Base-by-base conservation (phyloP, 2,888 invertebrate species). In the Notocelia uddmanniana region DNA sequence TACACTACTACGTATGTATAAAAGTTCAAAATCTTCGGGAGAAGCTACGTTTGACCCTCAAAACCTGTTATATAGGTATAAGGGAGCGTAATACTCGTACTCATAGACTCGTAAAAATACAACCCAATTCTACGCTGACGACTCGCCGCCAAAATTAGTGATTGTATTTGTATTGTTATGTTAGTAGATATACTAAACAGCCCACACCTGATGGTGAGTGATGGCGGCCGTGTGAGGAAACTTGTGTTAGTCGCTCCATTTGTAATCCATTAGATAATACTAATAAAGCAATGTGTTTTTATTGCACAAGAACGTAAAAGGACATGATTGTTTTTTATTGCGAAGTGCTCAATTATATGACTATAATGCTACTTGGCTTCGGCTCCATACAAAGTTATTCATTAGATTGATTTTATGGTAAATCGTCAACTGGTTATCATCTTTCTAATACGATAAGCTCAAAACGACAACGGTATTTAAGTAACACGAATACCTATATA, bases 171-270 rank as follows among this genome's bases (percentile, higher is more conserved):
- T 59, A 66, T 37, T 52, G 50, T 41, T 52, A 23, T 41, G 21
- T 41, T 18, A 45, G 11, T 60, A 60, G 26, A 18, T 63, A 59
- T 34, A 60, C 45, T 55, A 45, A 67, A 55, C 67, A 21, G 34
- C 72, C 67, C 72, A 72, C 72, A 72, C 72, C 67, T 72, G 55
- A 72, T 55, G 45, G 37, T 67, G 55, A 71, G 55, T 34, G 72
- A 72, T 68, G 23, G 52, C 37, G 11, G 5, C 72, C 62, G 26
- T 37, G 67, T 68, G 68, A 23, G 72, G 72, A 72, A 72, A 68
- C 72, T 72, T 48, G 72, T 31, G 52, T 34, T 54, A 31, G 48
- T 45, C 31, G 63, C 55, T 62, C 55, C 60, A 72, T 72, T 72
- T 68, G 68, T 72, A 58, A 9, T 23, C 62, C 55, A 72, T 72